Evolutionary conservation across 2,113 vertebrate species (phyloP).

Genomic region (Sturnus vulgaris): DNA sequence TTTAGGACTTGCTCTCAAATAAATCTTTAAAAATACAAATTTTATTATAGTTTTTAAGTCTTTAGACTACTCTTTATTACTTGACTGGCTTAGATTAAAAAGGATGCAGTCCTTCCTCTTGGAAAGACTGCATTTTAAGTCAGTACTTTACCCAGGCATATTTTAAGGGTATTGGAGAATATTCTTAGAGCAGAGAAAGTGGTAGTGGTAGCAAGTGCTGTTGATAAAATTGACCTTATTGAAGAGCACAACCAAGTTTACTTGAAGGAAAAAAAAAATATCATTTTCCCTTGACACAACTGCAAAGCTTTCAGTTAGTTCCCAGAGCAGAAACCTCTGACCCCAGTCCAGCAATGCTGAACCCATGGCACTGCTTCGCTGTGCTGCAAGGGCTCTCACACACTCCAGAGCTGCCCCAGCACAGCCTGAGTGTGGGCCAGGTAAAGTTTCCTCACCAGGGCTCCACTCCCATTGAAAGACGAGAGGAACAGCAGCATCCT

Average conservation of each 20-base stretch:
- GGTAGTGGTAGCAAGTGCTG: background rate
- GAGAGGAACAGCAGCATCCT: background rate
- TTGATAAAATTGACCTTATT: background rate
- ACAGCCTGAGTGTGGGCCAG: rapidly evolving
- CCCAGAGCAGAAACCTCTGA: background rate
- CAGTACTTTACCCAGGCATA: background rate
- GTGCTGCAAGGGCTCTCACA: background rate
- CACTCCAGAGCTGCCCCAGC: background rate
- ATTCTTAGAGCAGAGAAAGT: background rate
- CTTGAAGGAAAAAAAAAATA: background rate
- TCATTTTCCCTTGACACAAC: background rate
- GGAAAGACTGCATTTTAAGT: background rate
- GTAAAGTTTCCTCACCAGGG: background rate
- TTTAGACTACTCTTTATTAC: background rate
- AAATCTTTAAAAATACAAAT: background rate
- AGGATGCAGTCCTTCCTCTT: background rate
- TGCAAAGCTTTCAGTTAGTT: background rate
- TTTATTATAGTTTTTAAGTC: background rate
- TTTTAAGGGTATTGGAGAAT: background rate
- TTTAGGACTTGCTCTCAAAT: background rate
- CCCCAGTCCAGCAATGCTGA: background rate
- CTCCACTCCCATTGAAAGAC: background rate
- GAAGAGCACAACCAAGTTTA: background rate
- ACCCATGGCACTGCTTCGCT: rapidly evolving
- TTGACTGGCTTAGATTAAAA: background rate